Base-by-base conservation (phyloP, 2,888 invertebrate genomes). In the Perizoma affinitatum region DNA sequence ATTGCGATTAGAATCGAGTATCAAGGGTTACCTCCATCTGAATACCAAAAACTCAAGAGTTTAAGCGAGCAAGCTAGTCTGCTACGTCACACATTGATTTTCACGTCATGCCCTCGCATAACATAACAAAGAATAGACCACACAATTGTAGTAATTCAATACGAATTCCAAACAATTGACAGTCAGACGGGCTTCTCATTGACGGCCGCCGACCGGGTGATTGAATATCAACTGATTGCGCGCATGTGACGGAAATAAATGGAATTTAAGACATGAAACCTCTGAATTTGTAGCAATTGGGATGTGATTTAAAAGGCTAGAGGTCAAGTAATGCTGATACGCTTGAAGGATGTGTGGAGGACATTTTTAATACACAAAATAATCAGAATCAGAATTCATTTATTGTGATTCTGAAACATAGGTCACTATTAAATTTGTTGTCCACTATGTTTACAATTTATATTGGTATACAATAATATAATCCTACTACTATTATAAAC, bases 121-220 rank as follows among this genome's bases (percentile, higher is more conserved):
- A 55, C n/a, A 48, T 52, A 49, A 63, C 53, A 51, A 56, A 49
- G 45, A 50, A 54, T 51, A 38, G 50, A 52, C 52, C 62, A 43
- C 54, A 57, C 75, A 74, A 73, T 75, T 72, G 75, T 68, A 68
- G 67, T 61, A 58, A 61, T 54, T 63, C 70, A 61, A 65, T 60
- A 65, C 59, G 67, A 65, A 78, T 76, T 70, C 66, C 67, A 71
- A 77, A 74, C 74, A 75, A 76, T 76, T 76, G 75, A 47, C 65
- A 59, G 52, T 57, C 67, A 42, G 59, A 34, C 58, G 56, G 56
- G 60, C 59, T 66, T 69, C 63, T 45, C 42, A 53, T 63, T 45
- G 50, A 36, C 57, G 10, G 54, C 42, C 40, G n/a, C 52, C 52
- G 68, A 50, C 59, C 52, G 56, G 54, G 52, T 70, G 68, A 73